Evolutionary conservation across 2,113 vertebrate species (phyloP).

Genomic region (Tursiops truncatus): DNA sequence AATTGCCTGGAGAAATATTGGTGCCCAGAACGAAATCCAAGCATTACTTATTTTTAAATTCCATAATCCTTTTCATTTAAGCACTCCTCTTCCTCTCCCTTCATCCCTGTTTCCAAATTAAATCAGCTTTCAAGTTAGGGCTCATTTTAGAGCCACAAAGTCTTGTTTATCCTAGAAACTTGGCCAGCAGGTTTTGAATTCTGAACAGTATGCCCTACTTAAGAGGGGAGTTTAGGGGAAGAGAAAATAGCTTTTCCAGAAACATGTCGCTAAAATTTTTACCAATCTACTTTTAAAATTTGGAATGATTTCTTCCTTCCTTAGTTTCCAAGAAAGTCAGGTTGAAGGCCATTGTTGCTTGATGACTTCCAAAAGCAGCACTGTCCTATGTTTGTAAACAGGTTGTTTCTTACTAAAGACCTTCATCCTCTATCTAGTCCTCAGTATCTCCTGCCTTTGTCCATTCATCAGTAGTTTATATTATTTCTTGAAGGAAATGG

Average conservation of each 20-base stretch:
- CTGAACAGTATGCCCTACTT: slow-evolving; percentile 32
- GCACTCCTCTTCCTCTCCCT: neutral
- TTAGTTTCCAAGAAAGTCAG: neutral
- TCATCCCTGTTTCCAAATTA: slow-evolving; percentile 14
- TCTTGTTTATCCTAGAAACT: slow-evolving; percentile 44
- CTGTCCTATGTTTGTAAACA: neutral
- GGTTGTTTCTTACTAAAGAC: neutral
- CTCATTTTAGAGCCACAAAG: neutral
- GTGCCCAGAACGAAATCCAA: neutral
- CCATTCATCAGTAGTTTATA: no score
- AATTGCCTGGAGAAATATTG: neutral
- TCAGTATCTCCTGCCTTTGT: neutral
- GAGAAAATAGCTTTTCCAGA: slow-evolving; percentile 64
- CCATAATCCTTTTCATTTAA: neutral
- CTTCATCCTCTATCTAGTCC: neutral
- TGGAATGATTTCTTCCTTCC: slow-evolving; percentile 26
- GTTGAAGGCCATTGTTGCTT: neutral
- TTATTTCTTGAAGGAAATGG: neutral
- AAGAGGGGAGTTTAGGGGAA: neutral
- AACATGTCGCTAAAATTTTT: neutral
- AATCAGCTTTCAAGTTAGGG: neutral
- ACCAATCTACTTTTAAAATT: slow-evolving; percentile 4
- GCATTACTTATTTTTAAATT: neutral
- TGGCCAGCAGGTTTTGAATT: slow-evolving; percentile 10
- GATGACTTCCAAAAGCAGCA: neutral